Evolutionary conservation across 1,140 invertebrate genomes (phyloP), one percentile per base, ranked within the genome.

Genomic region (Eciton burchellii): DNA sequence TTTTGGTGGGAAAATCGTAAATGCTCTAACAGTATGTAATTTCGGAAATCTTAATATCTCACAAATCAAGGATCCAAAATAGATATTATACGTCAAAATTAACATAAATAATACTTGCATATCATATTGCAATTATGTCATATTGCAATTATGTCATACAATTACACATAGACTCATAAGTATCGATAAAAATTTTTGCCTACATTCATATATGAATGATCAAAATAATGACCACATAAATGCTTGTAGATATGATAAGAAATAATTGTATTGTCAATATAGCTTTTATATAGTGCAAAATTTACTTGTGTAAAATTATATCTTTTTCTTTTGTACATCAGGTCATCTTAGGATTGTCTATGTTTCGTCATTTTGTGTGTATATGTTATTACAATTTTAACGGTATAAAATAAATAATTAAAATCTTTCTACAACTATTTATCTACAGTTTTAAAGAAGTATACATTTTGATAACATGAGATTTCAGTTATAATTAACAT

Each of bases 101-200:
- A 88, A 16, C 11, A 14, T 66, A 35, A 24, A 47, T 85, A 88
- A 74, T 29, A 85, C 26, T 83, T 26, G 79, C 87, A 88, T 88
- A 82, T 85, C 86, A 88, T 81, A 52, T 77, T 68, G 79, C 16
- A 12, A 4, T 26, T 65, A n/a, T n/a, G n/a, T n/a, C n/a, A n/a
- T n/a, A n/a, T n/a, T n/a, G n/a, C 21, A 16, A 35, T 35, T 49
- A 9, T 45, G 47, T 57, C 41, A 11, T 47, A 14, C 14, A 41
- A n/a, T 82, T 45, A 74, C 19, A 14, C 2, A 35, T 35, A 56
- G 9, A 77, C 26, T 16, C 45, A 56, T 26, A 65, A 65, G 57
- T 65, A 54, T 82, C 41, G 60, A 81, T 81, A 72, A 9, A 79
- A 72, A 47, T 3, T 57, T n/a, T 47, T 59, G 12, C 21, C 74